These are phyloP conservation scores for Amblyraja radiata DNA, from an alignment of 2,797 vertebrate species.

Conservation along the genomic window DNA sequence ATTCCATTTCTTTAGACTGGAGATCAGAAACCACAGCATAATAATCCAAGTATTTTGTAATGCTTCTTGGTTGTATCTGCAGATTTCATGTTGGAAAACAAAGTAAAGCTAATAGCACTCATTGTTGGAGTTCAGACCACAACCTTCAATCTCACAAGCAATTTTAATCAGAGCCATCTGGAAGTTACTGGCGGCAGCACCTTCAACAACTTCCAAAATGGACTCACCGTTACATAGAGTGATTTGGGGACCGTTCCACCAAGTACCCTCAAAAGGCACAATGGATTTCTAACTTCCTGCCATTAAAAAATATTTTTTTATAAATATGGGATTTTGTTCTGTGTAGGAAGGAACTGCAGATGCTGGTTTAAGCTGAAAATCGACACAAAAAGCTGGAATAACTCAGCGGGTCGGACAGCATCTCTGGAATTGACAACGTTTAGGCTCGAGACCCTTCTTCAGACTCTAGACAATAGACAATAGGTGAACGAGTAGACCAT, in stretches of 20 bases:
- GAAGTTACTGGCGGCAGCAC: background rate
- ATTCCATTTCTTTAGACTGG: slow-evolving; percentile 3
- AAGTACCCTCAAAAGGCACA: too few relatives aligned
- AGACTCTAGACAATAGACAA: background rate
- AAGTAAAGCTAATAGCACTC: background rate
- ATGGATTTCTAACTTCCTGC: background rate
- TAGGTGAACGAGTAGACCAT: too few relatives aligned
- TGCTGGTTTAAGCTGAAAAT: too few relatives aligned
- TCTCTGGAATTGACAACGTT: too few relatives aligned
- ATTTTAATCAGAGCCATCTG: background rate
- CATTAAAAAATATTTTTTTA: background rate
- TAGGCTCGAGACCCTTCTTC: too few relatives aligned
- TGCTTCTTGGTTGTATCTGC: background rate
- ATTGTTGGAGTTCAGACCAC: background rate
- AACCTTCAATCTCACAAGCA: background rate
- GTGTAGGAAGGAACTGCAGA: too few relatives aligned
- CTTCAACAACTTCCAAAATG: too few relatives aligned
- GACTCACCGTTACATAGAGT: too few relatives aligned
- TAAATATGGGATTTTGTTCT: background rate
- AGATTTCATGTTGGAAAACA: background rate
- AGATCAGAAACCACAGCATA: background rate
- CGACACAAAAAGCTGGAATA: too few relatives aligned
- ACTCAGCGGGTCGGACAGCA: too few relatives aligned
- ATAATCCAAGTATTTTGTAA: background rate
- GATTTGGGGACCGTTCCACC: too few relatives aligned